Evolutionary conservation across 2,888 invertebrate species (phyloP), one percentile per base, ranked within the genome.

Genomic region (Ophion ellenae): DNA sequence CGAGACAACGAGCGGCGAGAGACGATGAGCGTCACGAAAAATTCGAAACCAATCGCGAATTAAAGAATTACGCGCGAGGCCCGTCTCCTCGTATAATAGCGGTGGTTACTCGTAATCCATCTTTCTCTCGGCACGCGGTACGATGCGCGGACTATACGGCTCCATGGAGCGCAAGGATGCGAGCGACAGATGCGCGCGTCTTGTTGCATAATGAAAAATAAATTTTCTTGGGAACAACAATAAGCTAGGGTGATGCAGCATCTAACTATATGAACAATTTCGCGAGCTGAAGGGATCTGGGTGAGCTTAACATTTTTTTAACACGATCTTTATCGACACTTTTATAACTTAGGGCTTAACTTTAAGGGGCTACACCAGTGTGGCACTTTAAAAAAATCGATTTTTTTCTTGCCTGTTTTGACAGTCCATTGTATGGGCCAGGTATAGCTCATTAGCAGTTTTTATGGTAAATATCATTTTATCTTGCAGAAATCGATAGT

Each of bases 151-250:
- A 77, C 82, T 83, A 17, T 53, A 80, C 59, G 36, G 69, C 59
- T 73, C 61, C 59, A 61, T 4, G 10, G 70, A 71, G 80, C 36
- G 24, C 47, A 61, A 81, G 59, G 47, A 57, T 67, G 57, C 67
- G 80, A 73, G 61, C 69, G 81, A 87, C 87, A 84, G 87, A 84
- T 80, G 88, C 80, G 73, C 81, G 70, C 64, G 77, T 36, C 61
- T 83, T 80, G 57, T 88, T 89, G 85, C 84, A 81, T 86, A 88
- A 89, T 75, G 17, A 59, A 77, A 88, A 84, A 87, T 85, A 70
- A 53, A 83, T 82, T 75, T 74, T 66, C 81, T 69, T 53, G 74
- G 45, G 75, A 36, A 32, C 71, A 77, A 61, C 53, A 53, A 47
- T 57, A 59, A 63, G 61, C n/a, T 63, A 80, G 47, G 32, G 45